Evolutionary conservation across 1,140 invertebrate species (phyloP), one percentile per base, ranked within the genome.

Genomic region (Neodiprion lecontei): DNA sequence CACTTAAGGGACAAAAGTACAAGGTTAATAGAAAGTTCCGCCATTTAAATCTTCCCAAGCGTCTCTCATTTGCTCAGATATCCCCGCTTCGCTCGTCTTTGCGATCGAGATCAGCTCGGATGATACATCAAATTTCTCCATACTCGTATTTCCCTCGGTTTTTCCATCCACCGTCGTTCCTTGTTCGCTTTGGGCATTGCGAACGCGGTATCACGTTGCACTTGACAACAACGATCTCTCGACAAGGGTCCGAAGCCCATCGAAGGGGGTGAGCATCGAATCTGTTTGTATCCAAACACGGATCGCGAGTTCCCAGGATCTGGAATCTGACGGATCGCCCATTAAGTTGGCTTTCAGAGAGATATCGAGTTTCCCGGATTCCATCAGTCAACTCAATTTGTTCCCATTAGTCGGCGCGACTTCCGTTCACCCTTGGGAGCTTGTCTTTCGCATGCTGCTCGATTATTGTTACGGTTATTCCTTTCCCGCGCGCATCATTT

Each of bases 331-430:
- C 85, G 83, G 85, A 87, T 87, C 85, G 83, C 69, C 86, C 85
- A 87, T 87, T 87, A 87, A 83, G 86, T 83, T 85, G 84, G 79
- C 78, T 86, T 86, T 85, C 82, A 82, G 74, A 79, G 74, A 76
- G 82, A 83, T 87, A 88, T 87, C 81, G 81, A 85, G 79, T 88
- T 88, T 86, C 86, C 77, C 21, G 79, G 76, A 86, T 87, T 86
- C 84, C 85, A 84, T 86, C 82, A 83, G 83, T 85, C 81, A 85
- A 86, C 85, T 88, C 86, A 88, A 88, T 87, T 88, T 88, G 84
- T 85, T 82, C 77, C 86, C 86, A 88, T 88, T 88, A 88, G 82
- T 80, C 75, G 48, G 72, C 68, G 74, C 73, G 71, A 80, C 77
- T 78, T 78, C 77, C 79, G 84, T 85, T 86, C 83, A 78, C 78